phyloP scores from a whole-genome alignment of 2,797 vertebrate species.

The Liasis olivaceus region DNA sequence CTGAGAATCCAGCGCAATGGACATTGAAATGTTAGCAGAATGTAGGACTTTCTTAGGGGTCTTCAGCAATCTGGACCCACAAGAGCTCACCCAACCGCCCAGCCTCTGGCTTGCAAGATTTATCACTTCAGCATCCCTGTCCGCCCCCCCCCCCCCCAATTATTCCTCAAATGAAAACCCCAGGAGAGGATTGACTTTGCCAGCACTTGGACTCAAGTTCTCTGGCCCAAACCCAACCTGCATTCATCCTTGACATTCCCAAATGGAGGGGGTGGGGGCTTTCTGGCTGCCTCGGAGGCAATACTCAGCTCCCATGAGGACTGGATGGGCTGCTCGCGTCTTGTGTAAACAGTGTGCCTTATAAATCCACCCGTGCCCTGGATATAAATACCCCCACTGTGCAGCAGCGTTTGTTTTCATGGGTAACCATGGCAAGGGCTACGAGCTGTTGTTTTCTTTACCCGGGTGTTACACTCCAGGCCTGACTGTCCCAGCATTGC shows the following conservation, averaged over 20 bases:
- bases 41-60: neutral
- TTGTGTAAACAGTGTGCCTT: constrained; percentile 49
- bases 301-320: neutral
- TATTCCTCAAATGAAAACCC: neutral
- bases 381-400: constrained; percentile 85
- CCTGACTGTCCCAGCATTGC: neutral
- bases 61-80: neutral
- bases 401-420: constrained; percentile 83
- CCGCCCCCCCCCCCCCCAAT: neutral
- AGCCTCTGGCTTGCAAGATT: neutral
- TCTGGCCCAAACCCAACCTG: neutral
- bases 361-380: constrained; percentile 51
- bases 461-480: constrained; percentile 9
- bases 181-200: neutral
- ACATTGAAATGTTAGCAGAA: neutral
- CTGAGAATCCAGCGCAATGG: neutral
- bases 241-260: neutral
- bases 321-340: neutral
- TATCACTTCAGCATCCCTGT: neutral
- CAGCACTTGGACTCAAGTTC: neutral
- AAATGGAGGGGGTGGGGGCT: fast-evolving
- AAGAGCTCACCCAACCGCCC: too few relatives aligned
- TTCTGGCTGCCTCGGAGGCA: neutral
- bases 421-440: constrained; percentile 84
- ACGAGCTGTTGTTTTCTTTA: constrained; percentile 80